Evolutionary conservation across 2,113 vertebrate genomes (phyloP).

Genomic region (Dipodomys spectabilis): DNA sequence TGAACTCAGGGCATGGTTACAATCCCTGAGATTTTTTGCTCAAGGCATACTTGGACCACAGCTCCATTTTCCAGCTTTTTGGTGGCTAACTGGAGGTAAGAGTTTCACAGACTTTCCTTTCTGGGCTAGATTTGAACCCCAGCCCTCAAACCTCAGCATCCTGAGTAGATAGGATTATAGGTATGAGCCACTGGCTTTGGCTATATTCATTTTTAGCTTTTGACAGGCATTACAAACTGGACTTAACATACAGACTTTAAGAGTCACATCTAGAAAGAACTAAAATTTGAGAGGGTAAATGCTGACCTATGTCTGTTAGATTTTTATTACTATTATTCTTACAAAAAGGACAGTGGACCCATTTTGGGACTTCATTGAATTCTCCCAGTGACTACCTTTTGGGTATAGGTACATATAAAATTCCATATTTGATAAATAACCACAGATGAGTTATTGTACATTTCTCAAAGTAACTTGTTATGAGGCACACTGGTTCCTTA

Average conservation of each 20-base stretch:
- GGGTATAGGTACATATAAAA: constrained; percentile 18
- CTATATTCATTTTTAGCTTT: constrained; percentile 43
- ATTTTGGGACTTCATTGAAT: constrained; percentile 47
- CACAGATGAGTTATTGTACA: constrained; percentile 34
- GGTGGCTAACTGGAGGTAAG: too few relatives aligned
- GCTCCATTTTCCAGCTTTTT: too few relatives aligned
- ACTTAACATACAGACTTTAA: constrained; percentile 29
- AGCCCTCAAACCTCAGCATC: too few relatives aligned
- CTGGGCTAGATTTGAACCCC: too few relatives aligned
- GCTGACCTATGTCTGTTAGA: neutral
- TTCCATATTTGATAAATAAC: constrained; percentile 36
- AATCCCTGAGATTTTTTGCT: too few relatives aligned
- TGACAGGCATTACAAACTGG: constrained; percentile 42
- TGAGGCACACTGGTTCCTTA: constrained; percentile 1
- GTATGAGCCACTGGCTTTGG: too few relatives aligned
- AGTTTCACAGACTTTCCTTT: too few relatives aligned
- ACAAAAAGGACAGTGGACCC: constrained; percentile 30
- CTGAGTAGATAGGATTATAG: too few relatives aligned
- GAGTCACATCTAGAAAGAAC: constrained; percentile 48
- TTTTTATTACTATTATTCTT: neutral
- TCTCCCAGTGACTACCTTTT: constrained; percentile 47
- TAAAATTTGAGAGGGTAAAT: constrained; percentile 36
- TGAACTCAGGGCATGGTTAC: too few relatives aligned
- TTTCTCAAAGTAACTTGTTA: constrained; percentile 39
- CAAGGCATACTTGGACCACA: too few relatives aligned